These are phyloP conservation scores for Poeciliopsis prolifica DNA, from an alignment of 2,113 vertebrate genomes.

Conservation along the genomic window DNA sequence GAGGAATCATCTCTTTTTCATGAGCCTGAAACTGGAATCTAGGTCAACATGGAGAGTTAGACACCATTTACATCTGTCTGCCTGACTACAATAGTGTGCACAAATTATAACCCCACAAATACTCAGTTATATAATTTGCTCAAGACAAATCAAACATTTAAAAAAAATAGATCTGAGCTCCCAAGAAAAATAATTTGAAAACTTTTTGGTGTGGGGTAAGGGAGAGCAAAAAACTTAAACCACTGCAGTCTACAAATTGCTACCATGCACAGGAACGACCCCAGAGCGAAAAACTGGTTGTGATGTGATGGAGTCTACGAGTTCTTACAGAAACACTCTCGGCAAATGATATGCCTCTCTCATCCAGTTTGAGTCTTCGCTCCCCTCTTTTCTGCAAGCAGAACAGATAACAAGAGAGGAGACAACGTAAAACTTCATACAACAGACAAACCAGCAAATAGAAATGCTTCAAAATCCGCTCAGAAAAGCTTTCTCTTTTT, in stretches of 20 bases:
- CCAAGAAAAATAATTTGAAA: constrained; percentile 30
- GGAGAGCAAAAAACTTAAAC: neutral
- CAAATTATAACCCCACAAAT: constrained; percentile 21
- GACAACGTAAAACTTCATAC: constrained; percentile 64
- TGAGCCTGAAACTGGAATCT: constrained; percentile 62
- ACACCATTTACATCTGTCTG: constrained; percentile 68
- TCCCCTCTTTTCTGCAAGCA: constrained; percentile 49
- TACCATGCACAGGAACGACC: constrained; percentile 55
- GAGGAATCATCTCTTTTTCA: neutral
- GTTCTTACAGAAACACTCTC: constrained; percentile 72
- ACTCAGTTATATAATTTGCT: constrained; percentile 21
- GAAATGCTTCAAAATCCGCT: constrained; percentile 45
- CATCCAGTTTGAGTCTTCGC: constrained; percentile 47
- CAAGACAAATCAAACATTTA: constrained; percentile 33
- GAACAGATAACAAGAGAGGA: constrained; percentile 70
- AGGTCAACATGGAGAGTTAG: constrained; percentile 71
- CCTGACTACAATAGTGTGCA: constrained; percentile 57
- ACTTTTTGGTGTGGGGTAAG: neutral
- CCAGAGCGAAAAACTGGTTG: constrained; percentile 61
- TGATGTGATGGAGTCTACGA: constrained; percentile 64
- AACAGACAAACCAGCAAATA: constrained; percentile 54
- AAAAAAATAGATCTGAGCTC: constrained; percentile 46
- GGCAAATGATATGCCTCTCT: constrained; percentile 71
- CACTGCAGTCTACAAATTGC: constrained; percentile 6
- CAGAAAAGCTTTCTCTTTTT: constrained; percentile 59